phyloP scores from a whole-genome alignment of 53 echinoderm and acorn worm species.

The Holothuria scabra region DNA sequence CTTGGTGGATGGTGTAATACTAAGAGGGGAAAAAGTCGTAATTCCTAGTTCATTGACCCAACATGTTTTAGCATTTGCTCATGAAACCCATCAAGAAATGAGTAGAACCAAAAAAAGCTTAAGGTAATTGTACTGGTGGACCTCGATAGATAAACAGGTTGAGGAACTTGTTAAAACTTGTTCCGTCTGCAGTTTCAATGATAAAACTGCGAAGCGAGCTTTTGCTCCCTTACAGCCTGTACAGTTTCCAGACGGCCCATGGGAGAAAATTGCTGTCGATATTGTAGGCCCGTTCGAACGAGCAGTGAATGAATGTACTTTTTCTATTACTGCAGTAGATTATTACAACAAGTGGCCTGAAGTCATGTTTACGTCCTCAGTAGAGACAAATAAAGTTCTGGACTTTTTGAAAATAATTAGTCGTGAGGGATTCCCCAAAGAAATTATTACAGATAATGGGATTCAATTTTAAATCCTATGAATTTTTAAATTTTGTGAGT shows the following conservation, averaged over 20 bases:
- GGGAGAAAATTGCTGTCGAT: slow-evolving; percentile 71
- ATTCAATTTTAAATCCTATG: too few species aligned
- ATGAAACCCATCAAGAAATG: too few species aligned
- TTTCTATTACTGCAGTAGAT: slow-evolving; percentile 2
- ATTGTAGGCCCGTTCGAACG: slow-evolving; percentile 63
- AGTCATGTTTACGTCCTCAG: too few species aligned
- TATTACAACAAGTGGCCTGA: background rate
- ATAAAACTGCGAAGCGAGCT: too few species aligned
- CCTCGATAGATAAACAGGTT: too few species aligned
- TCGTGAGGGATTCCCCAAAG: too few species aligned
- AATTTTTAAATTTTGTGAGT: too few species aligned
- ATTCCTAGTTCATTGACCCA: slow-evolving; percentile 28
- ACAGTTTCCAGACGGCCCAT: slow-evolving; percentile 46
- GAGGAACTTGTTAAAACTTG: too few species aligned
- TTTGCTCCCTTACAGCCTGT: slow-evolving; percentile 43
- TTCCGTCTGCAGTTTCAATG: too few species aligned
- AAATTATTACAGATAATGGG: too few species aligned
- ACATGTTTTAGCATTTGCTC: slow-evolving; percentile 23
- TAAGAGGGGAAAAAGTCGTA: slow-evolving; percentile 56
- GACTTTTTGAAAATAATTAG: too few species aligned
- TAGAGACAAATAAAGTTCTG: too few species aligned
- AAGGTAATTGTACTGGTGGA: slow-evolving; percentile 52
- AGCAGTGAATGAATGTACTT: slow-evolving; percentile 19
- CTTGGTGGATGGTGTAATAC: slow-evolving; percentile 1
- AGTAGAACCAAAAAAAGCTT: slow-evolving; percentile 60